These are phyloP conservation scores for Drosophila anomalata DNA, from an alignment of 2,888 invertebrate genomes.

Conservation along the genomic window DNA sequence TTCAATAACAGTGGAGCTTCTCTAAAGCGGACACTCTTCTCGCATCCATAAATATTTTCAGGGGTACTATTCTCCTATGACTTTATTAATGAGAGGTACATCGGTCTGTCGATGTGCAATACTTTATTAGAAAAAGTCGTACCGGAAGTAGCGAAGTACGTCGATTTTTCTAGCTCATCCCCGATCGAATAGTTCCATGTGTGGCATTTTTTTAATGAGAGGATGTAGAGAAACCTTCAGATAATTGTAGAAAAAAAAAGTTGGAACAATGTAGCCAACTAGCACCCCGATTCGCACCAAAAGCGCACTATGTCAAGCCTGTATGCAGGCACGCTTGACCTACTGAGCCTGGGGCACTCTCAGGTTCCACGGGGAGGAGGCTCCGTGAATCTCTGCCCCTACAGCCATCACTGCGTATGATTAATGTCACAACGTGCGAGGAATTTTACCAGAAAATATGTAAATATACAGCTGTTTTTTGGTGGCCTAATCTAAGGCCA, in stretches of 20 bases:
- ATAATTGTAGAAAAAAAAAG: too few species aligned
- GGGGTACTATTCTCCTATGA: too few species aligned
- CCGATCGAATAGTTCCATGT: too few species aligned
- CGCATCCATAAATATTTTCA: too few species aligned
- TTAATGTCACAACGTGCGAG: conserved; percentile 56
- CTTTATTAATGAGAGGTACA: too few species aligned
- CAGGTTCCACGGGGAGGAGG: conserved; percentile 2
- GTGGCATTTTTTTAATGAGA: too few species aligned
- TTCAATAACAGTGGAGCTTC: conserved; percentile 31
- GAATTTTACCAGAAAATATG: conserved; percentile 43
- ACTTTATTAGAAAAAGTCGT: too few species aligned
- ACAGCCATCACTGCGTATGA: conserved; percentile 55
- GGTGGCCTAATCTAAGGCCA: conserved; percentile 58
- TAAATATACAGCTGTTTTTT: conserved; percentile 48
- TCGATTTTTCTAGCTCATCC: too few species aligned
- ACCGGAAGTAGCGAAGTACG: too few species aligned
- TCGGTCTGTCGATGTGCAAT: too few species aligned
- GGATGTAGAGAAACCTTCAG: too few species aligned
- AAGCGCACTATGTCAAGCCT: conserved; percentile 60
- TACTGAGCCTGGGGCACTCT: conserved; percentile 35
- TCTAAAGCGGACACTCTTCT: neutral
- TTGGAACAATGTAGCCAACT: neutral
- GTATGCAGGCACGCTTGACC: conserved; percentile 55
- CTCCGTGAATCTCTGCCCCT: neutral
- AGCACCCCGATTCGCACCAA: neutral